Conservation (phyloP, 1,140 invertebrate species). For the Leguminivora glycinivorella region DNA sequence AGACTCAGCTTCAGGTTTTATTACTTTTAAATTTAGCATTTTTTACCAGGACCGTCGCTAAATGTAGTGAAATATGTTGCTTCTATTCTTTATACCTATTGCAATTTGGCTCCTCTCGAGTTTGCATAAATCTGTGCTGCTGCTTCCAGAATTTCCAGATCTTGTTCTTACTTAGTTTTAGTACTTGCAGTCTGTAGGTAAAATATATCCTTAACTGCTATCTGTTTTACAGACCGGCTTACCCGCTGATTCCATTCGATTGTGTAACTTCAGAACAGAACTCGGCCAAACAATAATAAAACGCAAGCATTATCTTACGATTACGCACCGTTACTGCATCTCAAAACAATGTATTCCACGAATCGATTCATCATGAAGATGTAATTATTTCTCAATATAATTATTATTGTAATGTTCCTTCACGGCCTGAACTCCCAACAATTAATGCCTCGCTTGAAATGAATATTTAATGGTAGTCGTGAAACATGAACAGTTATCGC, state of each 20-base stretch:
- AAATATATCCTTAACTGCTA: background rate
- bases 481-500: constrained; percentile 15
- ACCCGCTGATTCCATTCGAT: background rate
- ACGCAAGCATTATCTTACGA: constrained; percentile 3
- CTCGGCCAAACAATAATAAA: constrained; percentile 8
- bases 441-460: constrained; percentile 21
- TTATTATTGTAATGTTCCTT: constrained; percentile 26
- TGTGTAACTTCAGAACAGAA: background rate
- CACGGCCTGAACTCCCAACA: background rate
- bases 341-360: constrained; percentile 15
- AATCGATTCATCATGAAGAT: constrained; percentile 14
- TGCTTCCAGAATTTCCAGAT: background rate
- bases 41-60: background rate
- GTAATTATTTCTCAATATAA: constrained; percentile 21
- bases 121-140: constrained; percentile 20
- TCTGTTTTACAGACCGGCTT: background rate
- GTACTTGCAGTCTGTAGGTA: background rate
- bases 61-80: background rate
- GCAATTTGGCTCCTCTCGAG: background rate
- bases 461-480: constrained; percentile 22
- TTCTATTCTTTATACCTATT: constrained; percentile 1
- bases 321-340: constrained; percentile 12
- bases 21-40: background rate
- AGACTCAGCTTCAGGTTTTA: no score
- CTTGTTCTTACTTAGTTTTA: background rate